A percentile compares a stretch with the other conserved stretches of the same genome.
These are phyloP conservation scores for Apostichopus leukothele DNA, from an alignment of 53 echinoderm and acorn worm species.

Conservation along the genomic window DNA sequence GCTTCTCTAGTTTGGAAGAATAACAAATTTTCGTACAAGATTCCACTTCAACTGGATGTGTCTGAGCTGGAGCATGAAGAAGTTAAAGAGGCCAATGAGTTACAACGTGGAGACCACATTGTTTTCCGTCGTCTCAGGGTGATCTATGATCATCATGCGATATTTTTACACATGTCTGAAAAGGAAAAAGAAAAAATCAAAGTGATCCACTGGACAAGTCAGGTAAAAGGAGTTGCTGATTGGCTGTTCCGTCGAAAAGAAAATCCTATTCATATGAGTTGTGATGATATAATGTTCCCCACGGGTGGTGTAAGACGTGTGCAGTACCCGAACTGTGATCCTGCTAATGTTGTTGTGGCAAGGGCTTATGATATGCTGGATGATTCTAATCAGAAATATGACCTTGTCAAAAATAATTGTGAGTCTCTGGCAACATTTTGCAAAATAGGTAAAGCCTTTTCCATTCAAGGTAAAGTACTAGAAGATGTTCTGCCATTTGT, in stretches of 20 bases:
- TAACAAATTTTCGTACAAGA: background rate
- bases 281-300: background rate
- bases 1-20: background rate
- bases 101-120: background rate
- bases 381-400: background rate
- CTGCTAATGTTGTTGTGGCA: background rate
- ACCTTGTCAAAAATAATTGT: background rate
- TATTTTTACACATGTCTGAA: background rate
- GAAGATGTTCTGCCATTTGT: background rate
- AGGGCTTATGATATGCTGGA: background rate
- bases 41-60: background rate
- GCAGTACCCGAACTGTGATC: background rate
- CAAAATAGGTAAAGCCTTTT: background rate
- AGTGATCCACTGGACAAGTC: background rate
- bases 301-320: background rate
- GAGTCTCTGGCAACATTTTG: background rate
- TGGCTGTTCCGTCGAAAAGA: background rate
- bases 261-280: background rate
- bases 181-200: background rate
- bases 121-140: background rate
- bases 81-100: background rate
- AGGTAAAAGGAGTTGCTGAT: too few species aligned
- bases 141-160: too few species aligned
- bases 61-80: background rate
- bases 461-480: background rate